Percentiles rank a stretch among this genome's conserved stretches.
Evolutionary conservation across 1,140 invertebrate species (phyloP).

Genomic region (Oncopeltus fasciatus): DNA sequence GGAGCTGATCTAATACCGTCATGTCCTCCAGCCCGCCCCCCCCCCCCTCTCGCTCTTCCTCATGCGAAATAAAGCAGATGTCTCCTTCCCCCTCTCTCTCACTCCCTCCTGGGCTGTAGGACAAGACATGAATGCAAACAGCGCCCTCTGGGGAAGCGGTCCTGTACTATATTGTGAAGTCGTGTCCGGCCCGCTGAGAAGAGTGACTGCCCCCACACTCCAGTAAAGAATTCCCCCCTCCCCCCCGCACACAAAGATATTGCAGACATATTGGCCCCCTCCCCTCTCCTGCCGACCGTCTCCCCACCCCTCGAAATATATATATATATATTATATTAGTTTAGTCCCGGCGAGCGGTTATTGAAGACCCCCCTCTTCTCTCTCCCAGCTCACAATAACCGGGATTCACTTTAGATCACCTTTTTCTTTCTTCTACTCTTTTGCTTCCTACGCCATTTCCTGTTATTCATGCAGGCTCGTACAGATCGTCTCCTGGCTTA

Average conservation of each 20-base stretch:
- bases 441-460: too few species aligned
- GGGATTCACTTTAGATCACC: background rate
- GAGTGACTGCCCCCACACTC: too few species aligned
- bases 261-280: conserved; percentile 1
- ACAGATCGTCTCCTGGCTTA: too few species aligned
- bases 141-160: background rate
- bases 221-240: conserved; percentile 4
- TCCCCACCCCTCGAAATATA: too few species aligned
- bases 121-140: conserved; percentile 5
- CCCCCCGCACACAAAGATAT: conserved; percentile 1
- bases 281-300: too few species aligned
- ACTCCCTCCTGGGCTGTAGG: background rate
- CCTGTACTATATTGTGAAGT: background rate
- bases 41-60: too few species aligned
- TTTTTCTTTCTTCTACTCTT: too few species aligned
- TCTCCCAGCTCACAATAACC: background rate
- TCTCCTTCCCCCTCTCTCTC: background rate
- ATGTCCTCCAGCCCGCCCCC: background rate
- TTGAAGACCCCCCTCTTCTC: background rate
- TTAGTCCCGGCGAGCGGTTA: background rate
- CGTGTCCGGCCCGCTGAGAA: background rate
- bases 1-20: background rate
- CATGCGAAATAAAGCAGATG: conserved; percentile 2
- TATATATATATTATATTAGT: conserved; percentile 7
- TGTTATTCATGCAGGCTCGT: too few species aligned